Evolutionary conservation across 2,113 vertebrate genomes (phyloP), one percentile per base, ranked within the genome.

Genomic region (Acrocephalus kingi): DNA sequence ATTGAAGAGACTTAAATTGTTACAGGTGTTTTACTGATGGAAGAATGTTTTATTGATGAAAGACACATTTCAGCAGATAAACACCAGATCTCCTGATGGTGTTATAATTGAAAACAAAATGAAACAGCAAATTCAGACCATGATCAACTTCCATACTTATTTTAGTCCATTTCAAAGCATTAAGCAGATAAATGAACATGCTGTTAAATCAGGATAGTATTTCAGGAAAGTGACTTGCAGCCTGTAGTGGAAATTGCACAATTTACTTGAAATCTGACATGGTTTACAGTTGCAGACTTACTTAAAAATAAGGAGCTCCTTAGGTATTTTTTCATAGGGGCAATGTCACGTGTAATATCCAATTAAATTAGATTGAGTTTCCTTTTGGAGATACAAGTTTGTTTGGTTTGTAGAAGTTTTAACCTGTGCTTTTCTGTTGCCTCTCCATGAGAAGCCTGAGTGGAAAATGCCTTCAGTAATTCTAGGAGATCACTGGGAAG

Each of bases 61-160:
- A 72, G 52, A 28, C 22, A 37, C 66, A n/a, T 91, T 95, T 94
- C 71, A 63, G 63, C 41, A 55, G 84, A 69, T 90, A 90, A 95
- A 91, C 68, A 79, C 52, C 80, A 90, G 55, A 61, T 96, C 73
- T 92, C 54, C 49, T 89, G 45, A 85, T 81, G 74, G 27, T 90
- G 51, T 89, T 90, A 66, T 89, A 92, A 87, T 75, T 95, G 85
- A 94, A 96, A 97, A 67, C 79, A 92, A 77, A 94, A 85, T 63
- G 68, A 94, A 97, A 86, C 18, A 25, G 56, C 64, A 76, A 90
- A 75, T 75, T 88, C 35, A 56, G 68, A 62, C 37, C 56, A 48
- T 0, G 0, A 43, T 87, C 61, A 87, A 43, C 66, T 66, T 46
- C 27, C 16, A 5, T 63, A n/a, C 46, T 87, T 82, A 48, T 46